phyloP scores from a whole-genome alignment of 2,113 vertebrate genomes.

The Sus scrofa region T2T-Sscrofa CM000816.6:88016001-88016500 shows the following conservation, averaged over 20 bases:
- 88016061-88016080: background rate
- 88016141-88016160: background rate
- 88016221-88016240: background rate
- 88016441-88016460: background rate
- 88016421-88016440: background rate
- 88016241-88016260: no score
- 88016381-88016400: background rate
- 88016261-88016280: background rate
- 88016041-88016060: background rate
- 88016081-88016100: background rate
- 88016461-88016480: background rate
- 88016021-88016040: background rate
- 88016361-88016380: background rate
- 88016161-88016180: background rate
- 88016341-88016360: background rate
- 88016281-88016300: background rate
- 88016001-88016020: background rate
- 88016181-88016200: background rate
- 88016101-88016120: background rate
- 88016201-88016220: background rate
- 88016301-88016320: background rate
- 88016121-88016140: background rate
- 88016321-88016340: background rate
- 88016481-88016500: background rate
- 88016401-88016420: background rate